Evolutionary conservation across 2,888 invertebrate genomes (phyloP), one percentile per base, ranked within the genome.

Genomic region (Pecten maximus): DNA sequence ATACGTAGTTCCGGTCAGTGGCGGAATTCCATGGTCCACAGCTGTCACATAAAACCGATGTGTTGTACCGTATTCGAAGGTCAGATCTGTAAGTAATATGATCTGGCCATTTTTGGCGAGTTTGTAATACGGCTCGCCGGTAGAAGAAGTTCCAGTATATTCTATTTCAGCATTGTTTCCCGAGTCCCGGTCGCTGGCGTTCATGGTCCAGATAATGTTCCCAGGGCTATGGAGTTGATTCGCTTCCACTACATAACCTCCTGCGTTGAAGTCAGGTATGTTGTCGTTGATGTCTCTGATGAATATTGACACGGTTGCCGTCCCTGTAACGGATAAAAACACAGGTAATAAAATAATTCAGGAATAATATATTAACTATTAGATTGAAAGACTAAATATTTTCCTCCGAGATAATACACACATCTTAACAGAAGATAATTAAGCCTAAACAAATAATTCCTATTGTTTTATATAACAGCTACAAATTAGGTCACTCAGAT

Each of bases 251-350:
- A 89, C 89, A 50, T 88, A 54, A 28, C 89, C 91, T 10, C 86
- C 44, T 19, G 74, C 40, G 44, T n/a, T 60, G 60, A 54, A 91
- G n/a, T 88, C 40, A 39, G 91, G 91, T 19, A 28, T 54, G 28
- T 91, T 91, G 28, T 91, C 91, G 50, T 91, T 91, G 16, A 74
- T 86, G 48, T 91, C 91, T 28, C 40, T n/a, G 3, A 91, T 60
- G 87, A 89, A 91, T 15, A 91, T 28, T 40, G 90, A 88, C 2
- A 91, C 88, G 10, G 89, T 90, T 2, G 91, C 87, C 16, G 90
- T 90, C n/a, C 90, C 91, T 91, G 28, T n/a, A 89, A 89, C 15
- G 16, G 40, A 89, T 3, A 74, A 54, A 23, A 48, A n/a, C 12
- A 0, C 15, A 40, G 28, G 15, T 88, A 88, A 39, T 16, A 19